These are phyloP conservation scores for Microcebus murinus DNA, from an alignment of 2,113 vertebrate species.

Conservation along the genomic window DNA sequence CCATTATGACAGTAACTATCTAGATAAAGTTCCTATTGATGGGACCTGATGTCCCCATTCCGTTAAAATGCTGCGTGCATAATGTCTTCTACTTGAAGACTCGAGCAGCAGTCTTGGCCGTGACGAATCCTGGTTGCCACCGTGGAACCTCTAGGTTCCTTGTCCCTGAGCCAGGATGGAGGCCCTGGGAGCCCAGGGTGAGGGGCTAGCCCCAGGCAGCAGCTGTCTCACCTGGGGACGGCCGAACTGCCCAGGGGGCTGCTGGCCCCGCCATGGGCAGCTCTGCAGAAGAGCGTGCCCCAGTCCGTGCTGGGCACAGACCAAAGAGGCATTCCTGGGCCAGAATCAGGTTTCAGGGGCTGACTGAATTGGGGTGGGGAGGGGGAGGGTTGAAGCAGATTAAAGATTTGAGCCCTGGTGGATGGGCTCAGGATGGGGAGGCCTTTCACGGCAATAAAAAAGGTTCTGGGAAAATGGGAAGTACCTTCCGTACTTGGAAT, in stretches of 20 bases:
- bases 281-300: no score
- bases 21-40: slow-evolving; percentile 15
- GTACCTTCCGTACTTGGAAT: neutral
- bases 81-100: neutral
- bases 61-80: neutral
- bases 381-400: neutral
- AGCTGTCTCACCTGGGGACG: fast-evolving
- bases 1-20: neutral
- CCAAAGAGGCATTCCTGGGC: neutral
- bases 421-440: neutral
- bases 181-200: neutral
- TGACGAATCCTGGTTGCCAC: neutral
- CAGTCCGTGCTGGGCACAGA: no score
- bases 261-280: fast-evolving
- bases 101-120: neutral
- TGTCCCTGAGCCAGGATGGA: neutral
- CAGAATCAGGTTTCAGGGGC: neutral
- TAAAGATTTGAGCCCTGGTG: neutral
- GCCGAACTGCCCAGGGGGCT: neutral
- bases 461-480: neutral
- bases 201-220: neutral
- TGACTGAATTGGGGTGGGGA: neutral
- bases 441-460: neutral
- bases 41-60: neutral
- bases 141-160: neutral